Percentiles rank a stretch among this genome's conserved stretches.
phyloP scores from a whole-genome alignment of 2,113 vertebrate species.

The Nycticorax nycticorax region DNA sequence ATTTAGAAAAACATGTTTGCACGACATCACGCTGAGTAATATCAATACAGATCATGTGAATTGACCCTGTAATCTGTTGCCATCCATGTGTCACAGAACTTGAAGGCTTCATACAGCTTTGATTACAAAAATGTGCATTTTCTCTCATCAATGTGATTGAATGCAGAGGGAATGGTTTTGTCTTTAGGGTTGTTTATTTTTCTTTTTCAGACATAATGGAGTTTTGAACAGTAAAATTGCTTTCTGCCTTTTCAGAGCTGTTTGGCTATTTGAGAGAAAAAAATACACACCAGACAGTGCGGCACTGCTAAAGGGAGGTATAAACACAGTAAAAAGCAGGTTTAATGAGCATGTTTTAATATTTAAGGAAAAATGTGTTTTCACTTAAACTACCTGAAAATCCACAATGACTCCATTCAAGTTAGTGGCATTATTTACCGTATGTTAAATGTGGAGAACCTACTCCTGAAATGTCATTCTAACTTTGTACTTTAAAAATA shows the following conservation, averaged over 20 bases:
- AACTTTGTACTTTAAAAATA: neutral
- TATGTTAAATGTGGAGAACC: neutral
- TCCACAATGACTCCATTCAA: neutral
- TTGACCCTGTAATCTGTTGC: constrained; percentile 13
- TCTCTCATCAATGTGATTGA: constrained; percentile 34
- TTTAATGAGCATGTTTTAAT: constrained; percentile 36
- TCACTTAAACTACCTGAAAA: constrained; percentile 43
- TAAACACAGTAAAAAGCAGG: neutral
- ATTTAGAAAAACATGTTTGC: neutral
- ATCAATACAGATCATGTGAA: neutral
- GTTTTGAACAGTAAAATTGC: constrained; percentile 42
- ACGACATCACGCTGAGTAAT: neutral
- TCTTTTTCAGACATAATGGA: constrained; percentile 38
- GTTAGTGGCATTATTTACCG: neutral
- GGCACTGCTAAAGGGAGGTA: neutral
- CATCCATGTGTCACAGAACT: neutral
- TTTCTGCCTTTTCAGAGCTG: constrained; percentile 14
- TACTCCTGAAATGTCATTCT: neutral
- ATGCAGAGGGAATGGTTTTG: neutral
- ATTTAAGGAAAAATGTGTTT: constrained; percentile 40
- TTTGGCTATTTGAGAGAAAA: neutral
- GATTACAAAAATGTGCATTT: constrained; percentile 49
- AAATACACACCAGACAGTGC: neutral
- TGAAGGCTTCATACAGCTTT: constrained; percentile 19
- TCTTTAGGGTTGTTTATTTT: constrained; percentile 50